phyloP scores from a whole-genome alignment of 2,888 invertebrate species.

The Brachylomia viminalis region DNA sequence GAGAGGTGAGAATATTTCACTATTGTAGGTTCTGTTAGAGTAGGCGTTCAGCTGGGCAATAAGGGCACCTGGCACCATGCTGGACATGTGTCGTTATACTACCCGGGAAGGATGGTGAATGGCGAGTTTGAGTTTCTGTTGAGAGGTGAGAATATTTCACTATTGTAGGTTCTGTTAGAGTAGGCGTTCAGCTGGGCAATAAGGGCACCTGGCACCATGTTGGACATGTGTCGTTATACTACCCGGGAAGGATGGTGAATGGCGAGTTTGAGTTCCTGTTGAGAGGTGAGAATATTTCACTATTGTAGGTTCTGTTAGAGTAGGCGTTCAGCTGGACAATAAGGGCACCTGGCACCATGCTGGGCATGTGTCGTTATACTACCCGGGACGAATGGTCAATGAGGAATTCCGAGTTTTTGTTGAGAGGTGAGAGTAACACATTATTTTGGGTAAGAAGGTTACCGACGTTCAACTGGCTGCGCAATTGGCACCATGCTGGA shows the following conservation, averaged over 20 bases:
- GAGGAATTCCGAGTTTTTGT: not conserved
- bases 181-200: conserved; percentile 91
- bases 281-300: conserved; percentile 39
- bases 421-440: conserved; percentile 42
- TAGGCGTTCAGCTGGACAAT: conserved; percentile 91
- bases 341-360: conserved; percentile 91
- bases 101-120: conserved; percentile 89
- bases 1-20: conserved; percentile 79
- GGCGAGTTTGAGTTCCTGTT: not conserved
- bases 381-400: conserved; percentile 89
- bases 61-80: conserved; percentile 91
- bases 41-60: conserved; percentile 91
- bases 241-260: conserved; percentile 89
- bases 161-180: conserved; percentile 79
- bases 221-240: conserved; percentile 87
- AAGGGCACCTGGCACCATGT: conserved; percentile 91
- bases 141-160: conserved; percentile 39
- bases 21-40: conserved; percentile 79
- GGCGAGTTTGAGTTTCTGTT: not conserved
- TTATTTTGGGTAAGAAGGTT: too few species aligned
- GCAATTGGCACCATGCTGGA: too few species aligned
- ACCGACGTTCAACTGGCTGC: too few species aligned
- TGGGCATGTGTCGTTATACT: conserved; percentile 87
- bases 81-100: conserved; percentile 87
- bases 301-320: conserved; percentile 79